phyloP scores from a whole-genome alignment of 2,797 vertebrate species.

The Sebastes taczanowskii region DNA sequence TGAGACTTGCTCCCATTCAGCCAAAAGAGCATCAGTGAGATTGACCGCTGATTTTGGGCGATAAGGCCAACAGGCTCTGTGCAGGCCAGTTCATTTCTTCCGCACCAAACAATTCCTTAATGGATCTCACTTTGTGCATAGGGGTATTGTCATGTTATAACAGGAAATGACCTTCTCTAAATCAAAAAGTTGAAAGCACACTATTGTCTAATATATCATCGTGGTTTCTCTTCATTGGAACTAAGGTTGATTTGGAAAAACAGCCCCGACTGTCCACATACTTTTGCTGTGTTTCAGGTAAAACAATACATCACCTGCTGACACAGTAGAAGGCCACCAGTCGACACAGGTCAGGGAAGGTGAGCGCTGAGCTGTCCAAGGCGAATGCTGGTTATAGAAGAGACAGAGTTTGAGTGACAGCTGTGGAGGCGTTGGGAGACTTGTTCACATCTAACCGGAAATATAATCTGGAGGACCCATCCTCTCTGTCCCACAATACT shows the following conservation, averaged over 20 bases:
- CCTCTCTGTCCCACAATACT: conserved; percentile 16
- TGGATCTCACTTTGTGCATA: neutral
- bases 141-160: neutral
- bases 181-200: neutral
- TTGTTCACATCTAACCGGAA: conserved; percentile 12
- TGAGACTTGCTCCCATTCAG: neutral
- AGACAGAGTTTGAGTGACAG: conserved; percentile 50
- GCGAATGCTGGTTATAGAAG: conserved; percentile 80
- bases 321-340: conserved; percentile 90
- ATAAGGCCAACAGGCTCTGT: neutral
- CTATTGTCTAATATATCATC: neutral
- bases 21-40: neutral
- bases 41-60: neutral
- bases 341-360: conserved; percentile 88
- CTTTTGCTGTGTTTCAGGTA: neutral
- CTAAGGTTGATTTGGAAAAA: neutral
- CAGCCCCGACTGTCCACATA: neutral
- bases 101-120: neutral
- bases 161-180: neutral
- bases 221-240: neutral
- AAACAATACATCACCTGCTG: conserved; percentile 77
- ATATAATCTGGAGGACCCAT: conserved; percentile 18
- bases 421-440: conserved; percentile 13
- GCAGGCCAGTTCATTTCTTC: neutral
- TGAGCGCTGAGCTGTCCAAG: conserved; percentile 86